These are phyloP conservation scores for Cliona cf. orientalis DNA, from an alignment of 37 sponge, comb jelly and placozoan genomes.

Conservation along the genomic window DNA sequence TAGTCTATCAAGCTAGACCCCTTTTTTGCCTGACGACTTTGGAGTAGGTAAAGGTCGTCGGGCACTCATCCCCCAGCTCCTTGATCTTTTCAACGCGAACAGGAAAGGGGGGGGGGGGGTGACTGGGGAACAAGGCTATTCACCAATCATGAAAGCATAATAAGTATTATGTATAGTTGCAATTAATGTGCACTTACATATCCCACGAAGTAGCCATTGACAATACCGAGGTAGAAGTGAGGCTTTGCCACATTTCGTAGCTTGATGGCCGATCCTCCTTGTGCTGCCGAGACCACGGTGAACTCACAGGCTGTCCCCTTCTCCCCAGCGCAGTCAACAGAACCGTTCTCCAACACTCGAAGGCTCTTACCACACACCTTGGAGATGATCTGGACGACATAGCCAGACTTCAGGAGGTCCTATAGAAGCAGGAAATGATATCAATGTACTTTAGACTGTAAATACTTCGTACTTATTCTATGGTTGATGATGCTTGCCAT, in stretches of 20 bases:
- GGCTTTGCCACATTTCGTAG: constrained; percentile 39
- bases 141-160: too few species aligned
- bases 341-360: constrained; percentile 47
- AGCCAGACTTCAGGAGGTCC: constrained; percentile 38
- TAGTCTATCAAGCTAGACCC: too few species aligned
- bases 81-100: too few species aligned
- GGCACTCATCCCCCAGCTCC: too few species aligned
- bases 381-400: constrained; percentile 25
- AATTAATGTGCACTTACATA: constrained; percentile 38
- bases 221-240: constrained; percentile 41
- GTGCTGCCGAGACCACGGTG: background rate
- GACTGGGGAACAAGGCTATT: too few species aligned
- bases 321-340: constrained; percentile 49
- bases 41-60: too few species aligned
- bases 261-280: constrained; percentile 11
- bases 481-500: too few species aligned
- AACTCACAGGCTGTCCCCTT: constrained; percentile 48
- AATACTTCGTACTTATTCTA: too few species aligned
- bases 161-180: too few species aligned
- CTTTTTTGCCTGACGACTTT: too few species aligned
- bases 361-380: constrained; percentile 50
- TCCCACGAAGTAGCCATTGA: constrained; percentile 38
- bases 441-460: too few species aligned
- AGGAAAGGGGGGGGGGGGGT: too few species aligned
- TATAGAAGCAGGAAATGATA: constrained; percentile 42